A percentile compares a stretch with the other conserved stretches of the same genome.
Conservation (phyloP, 1,140 invertebrate species). For the Rhopalosiphum maidis region DNA sequence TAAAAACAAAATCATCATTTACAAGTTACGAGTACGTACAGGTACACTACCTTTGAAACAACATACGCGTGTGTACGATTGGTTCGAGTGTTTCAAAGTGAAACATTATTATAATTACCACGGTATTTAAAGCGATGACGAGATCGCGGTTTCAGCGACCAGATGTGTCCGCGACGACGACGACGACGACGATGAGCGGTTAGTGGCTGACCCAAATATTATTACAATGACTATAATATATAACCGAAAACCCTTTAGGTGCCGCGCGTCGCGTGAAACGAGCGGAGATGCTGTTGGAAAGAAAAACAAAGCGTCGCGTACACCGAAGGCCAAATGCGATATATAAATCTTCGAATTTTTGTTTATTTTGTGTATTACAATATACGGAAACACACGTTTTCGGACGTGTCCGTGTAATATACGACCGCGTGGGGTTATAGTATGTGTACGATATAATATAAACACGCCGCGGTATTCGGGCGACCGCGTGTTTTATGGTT, state of each 20-base stretch:
- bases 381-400: neutral
- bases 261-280: neutral
- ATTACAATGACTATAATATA: neutral
- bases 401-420: neutral
- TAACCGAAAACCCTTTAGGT: neutral
- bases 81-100: too few species aligned
- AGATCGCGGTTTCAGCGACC: neutral
- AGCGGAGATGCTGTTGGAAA: neutral
- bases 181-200: neutral
- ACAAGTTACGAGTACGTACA: too few species aligned
- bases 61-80: too few species aligned
- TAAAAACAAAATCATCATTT: too few species aligned
- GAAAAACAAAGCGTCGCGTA: neutral
- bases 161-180: neutral
- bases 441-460: neutral
- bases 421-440: neutral
- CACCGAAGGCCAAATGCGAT: neutral
- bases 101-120: neutral
- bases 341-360: neutral
- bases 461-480: neutral
- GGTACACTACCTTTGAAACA: too few species aligned
- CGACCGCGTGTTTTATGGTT: neutral
- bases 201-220: neutral
- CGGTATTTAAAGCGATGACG: neutral
- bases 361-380: neutral